These are phyloP conservation scores for Dolomedes plantarius DNA, from an alignment of 2,888 invertebrate species.

Conservation along the genomic window DNA sequence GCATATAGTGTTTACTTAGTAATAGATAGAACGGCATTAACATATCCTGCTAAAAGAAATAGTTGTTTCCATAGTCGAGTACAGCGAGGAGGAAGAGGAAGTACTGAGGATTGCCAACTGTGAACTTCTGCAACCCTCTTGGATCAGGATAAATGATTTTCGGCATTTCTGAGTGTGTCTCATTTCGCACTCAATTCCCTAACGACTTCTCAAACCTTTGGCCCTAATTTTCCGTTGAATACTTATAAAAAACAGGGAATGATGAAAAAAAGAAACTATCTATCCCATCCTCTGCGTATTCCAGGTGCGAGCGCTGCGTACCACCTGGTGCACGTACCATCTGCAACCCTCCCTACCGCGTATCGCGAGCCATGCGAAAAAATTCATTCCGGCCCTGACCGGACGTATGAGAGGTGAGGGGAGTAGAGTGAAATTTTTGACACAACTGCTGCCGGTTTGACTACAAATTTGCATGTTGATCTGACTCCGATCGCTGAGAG, in stretches of 20 bases:
- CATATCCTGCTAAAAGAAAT: no score
- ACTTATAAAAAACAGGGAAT: conserved; percentile 15
- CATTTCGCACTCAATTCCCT: conserved; percentile 2
- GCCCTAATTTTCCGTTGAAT: conserved; percentile 39
- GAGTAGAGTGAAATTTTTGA: neutral
- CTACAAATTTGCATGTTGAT: neutral
- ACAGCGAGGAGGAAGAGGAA: no score
- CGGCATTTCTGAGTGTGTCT: neutral
- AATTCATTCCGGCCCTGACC: neutral
- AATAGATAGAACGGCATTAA: no score
- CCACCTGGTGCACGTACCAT: conserved; percentile 58
- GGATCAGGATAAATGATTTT: no score
- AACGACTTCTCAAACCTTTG: conserved; percentile 11
- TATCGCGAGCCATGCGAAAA: conserved; percentile 11
- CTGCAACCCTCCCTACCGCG: conserved; percentile 27
- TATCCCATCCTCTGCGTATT: conserved; percentile 15
- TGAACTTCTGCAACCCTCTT: no score
- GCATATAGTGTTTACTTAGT: no score
- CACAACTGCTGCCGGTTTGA: neutral
- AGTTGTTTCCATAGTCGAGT: no score
- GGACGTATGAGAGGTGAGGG: conserved; percentile 19
- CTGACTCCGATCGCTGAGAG: no score
- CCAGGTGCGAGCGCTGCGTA: conserved; percentile 40
- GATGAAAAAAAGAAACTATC: conserved; percentile 13
- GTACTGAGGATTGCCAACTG: no score